Evolutionary conservation across 2,797 vertebrate genomes (phyloP), one percentile per base, ranked within the genome.

Genomic region (Hoplostethus atlanticus): DNA sequence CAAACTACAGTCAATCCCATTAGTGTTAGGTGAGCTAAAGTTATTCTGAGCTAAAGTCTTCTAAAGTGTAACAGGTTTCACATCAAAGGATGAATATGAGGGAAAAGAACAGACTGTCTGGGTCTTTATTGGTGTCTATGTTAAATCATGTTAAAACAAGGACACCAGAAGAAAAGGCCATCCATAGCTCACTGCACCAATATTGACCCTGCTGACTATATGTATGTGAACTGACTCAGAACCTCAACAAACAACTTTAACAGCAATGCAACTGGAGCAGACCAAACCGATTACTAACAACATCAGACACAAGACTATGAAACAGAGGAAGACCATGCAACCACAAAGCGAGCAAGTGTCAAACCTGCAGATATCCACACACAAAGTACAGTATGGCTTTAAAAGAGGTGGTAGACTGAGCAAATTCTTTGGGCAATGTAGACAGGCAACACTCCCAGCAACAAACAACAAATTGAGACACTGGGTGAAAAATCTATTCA

Each of bases 281-380:
- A 56, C 25, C 34, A 51, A 16, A 17, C 30, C 64, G 3, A 54
- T 74, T 65, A 68, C 73, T 64, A 65, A 73, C 59, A 55, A 55
- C 28, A 31, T 5, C 53, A 52, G 46, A 63, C 3, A 28, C 17
- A 4, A 69, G 17, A 71, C 5, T 3, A 5, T 48, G 21, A 15
- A 2, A 42, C 44, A 61, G 12, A 40, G 36, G 12, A 12, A 38
- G 31, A 58, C 48, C 85, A 85, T 86, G 85, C 81, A 83, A 61
- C 64, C 59, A 77, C 40, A 61, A 38, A 52, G 68, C 1, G 21
- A 21, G 21, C 21, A 21, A 21, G 21, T 21, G 21, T 21, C 46
- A 70, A 62, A 57, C 7, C 21, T 36, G 10, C 3, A 6, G 16
- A 71, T 57, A 40, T 64, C 50, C 38, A 46, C 12, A 64, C 47